Evolutionary conservation across 1,140 invertebrate species (phyloP).

Genomic region (Drosophila mayri): DNA sequence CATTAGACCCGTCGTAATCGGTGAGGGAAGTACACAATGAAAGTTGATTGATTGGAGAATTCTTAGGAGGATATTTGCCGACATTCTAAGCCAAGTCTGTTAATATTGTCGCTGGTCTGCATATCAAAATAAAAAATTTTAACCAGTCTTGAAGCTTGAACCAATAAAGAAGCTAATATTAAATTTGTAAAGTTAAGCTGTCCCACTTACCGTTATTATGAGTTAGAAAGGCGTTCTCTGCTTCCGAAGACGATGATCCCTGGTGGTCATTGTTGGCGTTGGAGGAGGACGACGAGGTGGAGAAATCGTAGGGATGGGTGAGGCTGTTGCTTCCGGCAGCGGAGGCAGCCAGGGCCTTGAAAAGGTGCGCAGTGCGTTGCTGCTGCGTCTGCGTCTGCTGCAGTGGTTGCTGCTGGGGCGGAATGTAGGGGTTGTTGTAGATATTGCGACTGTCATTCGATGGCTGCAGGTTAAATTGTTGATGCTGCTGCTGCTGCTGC

Average conservation of each 20-base stretch:
- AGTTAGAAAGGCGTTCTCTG: conserved; percentile 79
- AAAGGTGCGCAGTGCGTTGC: conserved; percentile 71
- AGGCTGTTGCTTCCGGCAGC: conserved; percentile 64
- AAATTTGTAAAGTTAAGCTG: background rate
- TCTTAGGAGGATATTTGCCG: background rate
- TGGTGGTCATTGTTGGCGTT: conserved; percentile 78
- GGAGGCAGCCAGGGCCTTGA: conserved; percentile 67
- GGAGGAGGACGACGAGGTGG: conserved; percentile 72
- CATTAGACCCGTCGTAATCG: background rate
- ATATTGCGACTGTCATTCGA: conserved; percentile 79
- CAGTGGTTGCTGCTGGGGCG: conserved; percentile 52
- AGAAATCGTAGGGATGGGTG: conserved; percentile 79
- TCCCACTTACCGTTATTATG: conserved; percentile 76
- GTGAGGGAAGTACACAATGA: background rate
- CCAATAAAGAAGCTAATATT: background rate
- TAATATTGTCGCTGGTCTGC: background rate
- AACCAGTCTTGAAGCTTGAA: background rate
- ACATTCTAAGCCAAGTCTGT: background rate
- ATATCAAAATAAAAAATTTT: background rate
- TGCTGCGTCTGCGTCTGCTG: conserved; percentile 43
- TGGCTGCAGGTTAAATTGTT: conserved; percentile 70
- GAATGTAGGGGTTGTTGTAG: conserved; percentile 41
- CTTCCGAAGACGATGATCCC: conserved; percentile 75
- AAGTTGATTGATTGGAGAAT: background rate
- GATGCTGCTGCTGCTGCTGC: conserved; percentile 66